Evolutionary conservation across 2,113 vertebrate genomes (phyloP).

Genomic region (Delphinapterus leucas): DNA sequence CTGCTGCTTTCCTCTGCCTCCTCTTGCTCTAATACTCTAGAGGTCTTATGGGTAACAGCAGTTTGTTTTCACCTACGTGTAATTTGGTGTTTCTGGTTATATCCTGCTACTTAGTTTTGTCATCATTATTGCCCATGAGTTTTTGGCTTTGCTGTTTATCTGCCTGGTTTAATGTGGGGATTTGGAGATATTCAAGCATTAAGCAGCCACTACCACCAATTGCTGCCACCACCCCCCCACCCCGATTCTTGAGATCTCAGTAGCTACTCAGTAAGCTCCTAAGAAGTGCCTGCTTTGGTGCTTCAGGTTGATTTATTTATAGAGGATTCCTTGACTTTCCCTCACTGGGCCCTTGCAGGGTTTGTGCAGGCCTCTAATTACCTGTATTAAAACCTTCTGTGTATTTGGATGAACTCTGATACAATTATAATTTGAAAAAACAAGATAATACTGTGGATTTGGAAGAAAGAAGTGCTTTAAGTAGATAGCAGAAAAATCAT

Average conservation of each 20-base stretch:
- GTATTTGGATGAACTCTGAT: background rate
- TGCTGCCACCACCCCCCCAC: background rate
- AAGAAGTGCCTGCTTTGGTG: background rate
- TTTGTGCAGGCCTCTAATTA: background rate
- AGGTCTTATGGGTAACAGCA: background rate
- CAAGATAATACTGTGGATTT: background rate
- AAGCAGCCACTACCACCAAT: background rate
- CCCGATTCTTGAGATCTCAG: background rate
- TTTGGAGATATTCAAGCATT: background rate
- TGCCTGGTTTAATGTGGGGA: background rate
- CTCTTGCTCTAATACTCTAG: background rate
- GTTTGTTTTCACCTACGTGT: background rate
- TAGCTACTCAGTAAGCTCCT: background rate
- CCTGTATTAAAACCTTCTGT: background rate
- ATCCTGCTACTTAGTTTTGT: background rate
- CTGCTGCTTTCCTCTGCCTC: background rate
- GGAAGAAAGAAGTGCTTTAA: background rate
- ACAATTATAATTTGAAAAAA: background rate
- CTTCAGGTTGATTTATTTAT: background rate
- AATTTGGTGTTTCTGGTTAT: background rate
- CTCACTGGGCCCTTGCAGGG: background rate
- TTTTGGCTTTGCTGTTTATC: background rate
- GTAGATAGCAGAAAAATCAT: background rate
- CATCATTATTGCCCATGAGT: background rate
- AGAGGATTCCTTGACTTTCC: background rate